Conservation (phyloP, 2,888 invertebrate genomes). For the Hermaeophaga mercurialis region DNA sequence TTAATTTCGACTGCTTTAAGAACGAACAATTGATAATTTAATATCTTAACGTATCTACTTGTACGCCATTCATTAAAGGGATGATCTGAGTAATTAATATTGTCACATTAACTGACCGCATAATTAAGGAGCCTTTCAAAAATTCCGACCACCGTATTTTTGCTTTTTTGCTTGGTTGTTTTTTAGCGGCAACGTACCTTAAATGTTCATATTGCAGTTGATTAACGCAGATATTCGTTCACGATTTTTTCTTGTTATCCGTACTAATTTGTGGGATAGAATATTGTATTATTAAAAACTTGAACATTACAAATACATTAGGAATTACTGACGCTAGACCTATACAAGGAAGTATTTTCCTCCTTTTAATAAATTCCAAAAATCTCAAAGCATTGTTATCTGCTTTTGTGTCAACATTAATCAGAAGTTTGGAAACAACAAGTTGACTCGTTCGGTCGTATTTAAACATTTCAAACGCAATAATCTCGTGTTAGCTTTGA, state of each 20-base stretch:
- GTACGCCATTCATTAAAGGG: constrained; percentile 14
- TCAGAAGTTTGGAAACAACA: constrained; percentile 11
- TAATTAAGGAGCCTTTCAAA: constrained; percentile 14
- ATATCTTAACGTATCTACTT: constrained; percentile 21
- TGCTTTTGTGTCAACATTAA: constrained; percentile 11
- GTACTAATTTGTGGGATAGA: too few species aligned
- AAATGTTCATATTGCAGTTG: constrained; percentile 6
- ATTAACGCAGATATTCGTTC: background rate
- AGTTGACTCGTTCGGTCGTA: background rate
- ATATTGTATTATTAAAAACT: too few species aligned
- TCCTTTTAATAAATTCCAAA: too few species aligned
- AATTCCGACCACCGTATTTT: constrained; percentile 12
- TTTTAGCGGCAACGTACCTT: constrained; percentile 6
- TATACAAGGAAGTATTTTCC: too few species aligned
- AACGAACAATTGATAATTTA: constrained; percentile 18
- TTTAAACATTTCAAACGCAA: constrained; percentile 27
- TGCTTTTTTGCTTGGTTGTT: background rate
- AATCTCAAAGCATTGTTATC: background rate
- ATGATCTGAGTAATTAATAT: constrained; percentile 18
- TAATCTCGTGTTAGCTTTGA: constrained; percentile 27
- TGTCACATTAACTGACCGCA: constrained; percentile 23
- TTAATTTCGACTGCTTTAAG: constrained; percentile 15
- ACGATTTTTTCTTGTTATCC: too few species aligned
- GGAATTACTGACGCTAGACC: too few species aligned
- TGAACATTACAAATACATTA: too few species aligned